Evolutionary conservation across 2,113 vertebrate genomes (phyloP).

Genomic region (Brachypodius melanocephalos): DNA sequence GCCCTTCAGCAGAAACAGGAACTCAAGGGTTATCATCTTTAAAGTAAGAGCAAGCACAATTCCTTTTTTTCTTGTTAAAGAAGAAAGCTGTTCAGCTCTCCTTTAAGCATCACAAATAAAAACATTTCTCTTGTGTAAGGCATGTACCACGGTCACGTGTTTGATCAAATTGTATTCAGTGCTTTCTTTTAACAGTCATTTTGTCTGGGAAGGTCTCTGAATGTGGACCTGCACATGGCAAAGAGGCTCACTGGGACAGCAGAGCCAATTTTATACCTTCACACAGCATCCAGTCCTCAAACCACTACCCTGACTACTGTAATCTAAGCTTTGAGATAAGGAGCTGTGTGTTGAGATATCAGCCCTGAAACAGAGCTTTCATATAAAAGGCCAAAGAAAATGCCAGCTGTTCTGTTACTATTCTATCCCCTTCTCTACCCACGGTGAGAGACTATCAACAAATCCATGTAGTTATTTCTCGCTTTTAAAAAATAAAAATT

Average conservation of each 20-base stretch:
- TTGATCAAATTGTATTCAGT: not conserved
- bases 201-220: not conserved
- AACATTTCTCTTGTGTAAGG: not conserved
- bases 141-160: not conserved
- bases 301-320: not conserved
- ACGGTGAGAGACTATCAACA: not conserved
- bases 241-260: conserved; percentile 3
- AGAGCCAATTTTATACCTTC: conserved; percentile 22
- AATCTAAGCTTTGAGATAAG: conserved; percentile 48
- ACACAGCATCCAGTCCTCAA: conserved; percentile 5
- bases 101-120: conserved; percentile 1
- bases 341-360: conserved; percentile 19
- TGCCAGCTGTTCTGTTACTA: conserved; percentile 27
- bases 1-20: not conserved
- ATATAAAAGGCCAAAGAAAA: conserved; percentile 44
- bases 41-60: not conserved
- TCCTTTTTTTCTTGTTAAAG: not conserved
- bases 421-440: not conserved
- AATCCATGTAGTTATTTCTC: conserved; percentile 25
- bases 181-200: not conserved
- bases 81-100: not conserved
- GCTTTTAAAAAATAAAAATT: conserved; percentile 52
- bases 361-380: conserved; percentile 23
- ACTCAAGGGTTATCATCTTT: not conserved
- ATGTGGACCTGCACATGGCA: not conserved